Evolutionary conservation across 1,140 invertebrate genomes (phyloP).

Genomic region (Mycetomoellerius zeteki): DNA sequence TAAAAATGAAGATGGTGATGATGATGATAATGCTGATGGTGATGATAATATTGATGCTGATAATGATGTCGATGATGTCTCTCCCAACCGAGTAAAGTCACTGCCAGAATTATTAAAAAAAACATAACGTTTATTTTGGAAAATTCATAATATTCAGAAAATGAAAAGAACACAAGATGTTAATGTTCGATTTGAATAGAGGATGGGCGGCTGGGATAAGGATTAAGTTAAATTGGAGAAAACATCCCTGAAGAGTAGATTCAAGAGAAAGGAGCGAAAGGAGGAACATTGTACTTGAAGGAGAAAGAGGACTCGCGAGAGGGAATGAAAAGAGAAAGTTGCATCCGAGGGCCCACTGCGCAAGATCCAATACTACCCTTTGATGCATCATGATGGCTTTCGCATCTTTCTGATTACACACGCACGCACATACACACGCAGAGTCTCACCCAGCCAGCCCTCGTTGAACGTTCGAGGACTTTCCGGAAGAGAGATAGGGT

Average conservation of each 20-base stretch:
- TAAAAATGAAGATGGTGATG: neutral
- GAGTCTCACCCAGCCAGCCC: conserved; percentile 36
- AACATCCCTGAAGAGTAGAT: conserved; percentile 24
- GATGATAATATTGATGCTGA: neutral
- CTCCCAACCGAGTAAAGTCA: conserved; percentile 51
- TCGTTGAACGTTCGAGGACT: conserved; percentile 18
- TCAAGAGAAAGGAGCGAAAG: neutral
- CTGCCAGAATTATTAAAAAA: conserved; percentile 45
- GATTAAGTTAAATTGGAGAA: conserved; percentile 2
- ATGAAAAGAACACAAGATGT: conserved; percentile 49
- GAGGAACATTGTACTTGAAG: conserved; percentile 21
- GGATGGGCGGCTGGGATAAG: neutral
- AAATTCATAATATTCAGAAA: conserved; percentile 63
- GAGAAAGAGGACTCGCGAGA: neutral
- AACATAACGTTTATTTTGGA: conserved; percentile 61
- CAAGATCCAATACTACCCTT: conserved; percentile 48
- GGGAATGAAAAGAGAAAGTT: conserved; percentile 6
- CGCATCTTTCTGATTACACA: conserved; percentile 8
- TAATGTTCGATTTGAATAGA: conserved; percentile 28
- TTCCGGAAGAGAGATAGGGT: neutral
- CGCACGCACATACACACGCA: neutral
- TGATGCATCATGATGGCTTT: neutral
- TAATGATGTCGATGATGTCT: neutral
- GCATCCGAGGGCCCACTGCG: conserved; percentile 20
- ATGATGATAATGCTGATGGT: neutral